Percentiles rank a stretch among this genome's conserved stretches.
Conservation (phyloP, 2,113 vertebrate genomes). For the Petrocephalus microphthalmus region DNA sequence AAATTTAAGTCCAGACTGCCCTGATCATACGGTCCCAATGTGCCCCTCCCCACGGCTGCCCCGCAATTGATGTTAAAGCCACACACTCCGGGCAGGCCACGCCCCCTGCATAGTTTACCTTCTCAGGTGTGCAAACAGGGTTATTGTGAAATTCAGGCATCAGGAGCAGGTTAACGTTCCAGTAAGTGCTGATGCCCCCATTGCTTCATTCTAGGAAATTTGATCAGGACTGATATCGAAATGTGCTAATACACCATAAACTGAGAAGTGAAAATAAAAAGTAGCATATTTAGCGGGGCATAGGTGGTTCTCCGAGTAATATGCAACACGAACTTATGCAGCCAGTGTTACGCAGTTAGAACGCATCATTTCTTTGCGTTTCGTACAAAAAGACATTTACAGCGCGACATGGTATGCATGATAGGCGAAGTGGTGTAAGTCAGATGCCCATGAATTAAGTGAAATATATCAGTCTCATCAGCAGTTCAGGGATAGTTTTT, state of each 20-base stretch:
- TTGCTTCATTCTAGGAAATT: background rate
- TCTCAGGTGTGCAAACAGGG: background rate
- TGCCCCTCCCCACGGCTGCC: background rate
- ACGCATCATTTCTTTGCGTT: background rate
- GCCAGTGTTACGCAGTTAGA: background rate
- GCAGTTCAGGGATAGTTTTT: slow-evolving; percentile 35
- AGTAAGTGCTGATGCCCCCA: no score
- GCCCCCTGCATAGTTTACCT: background rate
- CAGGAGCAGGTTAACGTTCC: background rate
- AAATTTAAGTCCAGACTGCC: background rate
- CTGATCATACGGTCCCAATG: background rate
- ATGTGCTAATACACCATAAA: background rate
- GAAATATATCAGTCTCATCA: background rate
- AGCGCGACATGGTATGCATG: background rate
- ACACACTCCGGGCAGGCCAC: background rate
- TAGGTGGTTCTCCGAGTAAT: background rate
- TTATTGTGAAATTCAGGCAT: background rate
- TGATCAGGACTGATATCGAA: background rate
- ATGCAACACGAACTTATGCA: background rate
- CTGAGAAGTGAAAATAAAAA: background rate
- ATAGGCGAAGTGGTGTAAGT: background rate
- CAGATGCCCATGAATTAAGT: background rate
- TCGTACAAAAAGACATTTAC: background rate
- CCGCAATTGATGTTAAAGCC: background rate
- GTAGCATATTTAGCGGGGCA: background rate